Base-by-base conservation (phyloP, 2,888 invertebrate species). In the Oasisia sp. region DNA sequence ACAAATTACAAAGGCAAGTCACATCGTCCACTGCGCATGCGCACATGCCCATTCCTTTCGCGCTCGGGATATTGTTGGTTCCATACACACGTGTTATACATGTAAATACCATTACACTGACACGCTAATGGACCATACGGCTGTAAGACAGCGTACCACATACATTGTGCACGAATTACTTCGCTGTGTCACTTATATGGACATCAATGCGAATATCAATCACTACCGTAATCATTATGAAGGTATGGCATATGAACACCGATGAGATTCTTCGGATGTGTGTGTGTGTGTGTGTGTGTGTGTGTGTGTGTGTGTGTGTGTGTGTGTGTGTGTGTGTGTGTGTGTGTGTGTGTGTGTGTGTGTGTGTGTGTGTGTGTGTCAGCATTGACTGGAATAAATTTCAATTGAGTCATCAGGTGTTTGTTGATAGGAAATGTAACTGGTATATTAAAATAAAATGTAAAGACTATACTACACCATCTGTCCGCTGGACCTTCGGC, bases 11-110 rank as follows among this genome's bases (percentile, higher is more conserved):
- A 92, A 12, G 93, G 93, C 32, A 74, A 32, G 32, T 92, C 44
- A 90, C 91, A 92, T 32, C 91, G 93, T 91, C 93, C 92, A 32
- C 92, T 56, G 56, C 92, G 89, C 92, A 91, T 91, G 91, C 92
- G 92, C 92, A 89, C 27, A 32, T 91, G 45, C 38, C 93, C 56
- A 89, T 92, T 91, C 14, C 32, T 44, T n/a, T n/a, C n/a, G n/a
- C 32, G 91, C 32, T 45, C 93, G 92, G 45, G 11, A 45, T 45
- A 45, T 11, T 45, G 7, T 45, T 11, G 45, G 8, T 11, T 11
- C 45, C 8, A 9, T 45, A 45, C 45, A 45, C 1, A 19, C 58
- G 12, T 58, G 19, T 14, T 19, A 12, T 58, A 58, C 12, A 27
- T 58, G 58, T 19, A 27, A 5, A 14, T 58, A 58, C 19, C 0